Evolutionary conservation across 2,797 vertebrate species (phyloP).

Genomic region (Danio jaintianensis): DNA sequence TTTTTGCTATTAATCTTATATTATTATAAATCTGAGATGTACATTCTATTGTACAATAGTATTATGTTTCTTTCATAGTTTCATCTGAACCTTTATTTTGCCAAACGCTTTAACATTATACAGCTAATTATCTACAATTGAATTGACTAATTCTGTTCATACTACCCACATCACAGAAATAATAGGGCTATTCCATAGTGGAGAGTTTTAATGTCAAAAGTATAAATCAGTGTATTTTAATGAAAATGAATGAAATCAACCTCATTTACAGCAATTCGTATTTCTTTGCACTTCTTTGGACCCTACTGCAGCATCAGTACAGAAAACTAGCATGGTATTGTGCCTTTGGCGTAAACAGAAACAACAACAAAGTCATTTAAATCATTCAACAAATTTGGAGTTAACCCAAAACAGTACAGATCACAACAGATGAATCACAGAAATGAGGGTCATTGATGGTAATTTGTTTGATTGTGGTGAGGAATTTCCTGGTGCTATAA

Average conservation of each 20-base stretch:
- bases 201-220: background rate
- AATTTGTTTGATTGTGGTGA: background rate
- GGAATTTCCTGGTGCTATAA: conserved; percentile 11
- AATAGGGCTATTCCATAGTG: no score
- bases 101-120: no score
- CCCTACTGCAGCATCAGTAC: background rate
- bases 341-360: conserved; percentile 4
- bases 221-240: background rate
- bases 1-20: no score
- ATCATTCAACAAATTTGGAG: background rate
- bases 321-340: conserved; percentile 7
- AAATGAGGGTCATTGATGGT: background rate
- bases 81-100: no score
- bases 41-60: no score
- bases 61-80: no score
- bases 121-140: no score
- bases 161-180: no score
- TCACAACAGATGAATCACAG: background rate
- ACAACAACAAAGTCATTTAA: background rate
- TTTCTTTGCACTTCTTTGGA: background rate
- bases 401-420: background rate
- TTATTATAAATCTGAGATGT: no score
- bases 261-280: background rate
- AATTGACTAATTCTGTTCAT: no score
- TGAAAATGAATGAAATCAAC: background rate